Percentiles rank a stretch among this genome's conserved stretches.
These are phyloP conservation scores for Peribatodes rhomboidaria DNA, from an alignment of 2,888 invertebrate genomes.

Conservation along the genomic window DNA sequence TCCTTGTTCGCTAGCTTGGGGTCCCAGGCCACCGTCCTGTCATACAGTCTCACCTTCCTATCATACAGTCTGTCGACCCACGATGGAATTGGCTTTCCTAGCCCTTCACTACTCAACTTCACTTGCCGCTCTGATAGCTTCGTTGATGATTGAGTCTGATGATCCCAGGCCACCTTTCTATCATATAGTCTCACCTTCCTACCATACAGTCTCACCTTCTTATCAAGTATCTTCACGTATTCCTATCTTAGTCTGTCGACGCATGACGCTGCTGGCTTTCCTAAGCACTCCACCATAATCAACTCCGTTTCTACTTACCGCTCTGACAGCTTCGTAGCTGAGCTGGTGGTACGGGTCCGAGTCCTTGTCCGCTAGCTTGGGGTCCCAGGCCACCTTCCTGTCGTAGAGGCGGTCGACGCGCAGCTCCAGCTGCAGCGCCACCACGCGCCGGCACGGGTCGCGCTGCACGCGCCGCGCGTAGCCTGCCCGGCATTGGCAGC, in stretches of 20 bases:
- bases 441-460: slow-evolving; percentile 92
- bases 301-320: slow-evolving; percentile 88
- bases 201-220: too few species aligned
- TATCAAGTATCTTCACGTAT: too few species aligned
- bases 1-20: slow-evolving; percentile 90
- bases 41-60: too few species aligned
- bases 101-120: too few species aligned
- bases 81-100: too few species aligned
- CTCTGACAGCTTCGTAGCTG: slow-evolving; percentile 94
- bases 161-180: slow-evolving; percentile 91
- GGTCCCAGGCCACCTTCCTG: slow-evolving; percentile 91
- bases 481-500: slow-evolving; percentile 71
- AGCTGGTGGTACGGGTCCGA: slow-evolving; percentile 94
- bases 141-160: slow-evolving; percentile 92
- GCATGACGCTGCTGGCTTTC: too few species aligned
- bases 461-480: slow-evolving; percentile 90
- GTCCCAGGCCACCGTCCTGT: slow-evolving; percentile 92
- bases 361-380: slow-evolving; percentile 90
- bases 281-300: too few species aligned
- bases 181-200: slow-evolving; percentile 94
- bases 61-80: too few species aligned
- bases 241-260: too few species aligned
- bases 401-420: slow-evolving; percentile 94
- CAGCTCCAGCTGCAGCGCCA: slow-evolving; percentile 92
- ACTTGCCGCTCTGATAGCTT: slow-evolving; percentile 95